These are phyloP conservation scores for Plestiodon gilberti DNA, from an alignment of 2,113 vertebrate genomes.

Conservation along the genomic window DNA sequence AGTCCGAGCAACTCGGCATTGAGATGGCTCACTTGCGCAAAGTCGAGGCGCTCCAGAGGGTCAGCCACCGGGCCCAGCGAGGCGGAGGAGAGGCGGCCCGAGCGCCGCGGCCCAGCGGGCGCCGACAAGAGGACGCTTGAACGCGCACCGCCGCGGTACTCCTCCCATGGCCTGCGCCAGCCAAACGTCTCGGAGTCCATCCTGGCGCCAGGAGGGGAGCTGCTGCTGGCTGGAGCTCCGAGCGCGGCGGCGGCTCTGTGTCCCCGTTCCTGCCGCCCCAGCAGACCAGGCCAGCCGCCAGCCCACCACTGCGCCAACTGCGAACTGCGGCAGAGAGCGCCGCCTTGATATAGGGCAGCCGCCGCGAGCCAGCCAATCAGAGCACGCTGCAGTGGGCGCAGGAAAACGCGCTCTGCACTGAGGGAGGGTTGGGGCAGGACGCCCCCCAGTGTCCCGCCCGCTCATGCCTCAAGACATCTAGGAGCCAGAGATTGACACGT, in stretches of 20 bases:
- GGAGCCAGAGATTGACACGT: neutral
- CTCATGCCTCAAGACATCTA: no score
- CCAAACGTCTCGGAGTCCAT: conserved; percentile 78
- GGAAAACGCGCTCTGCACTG: conserved; percentile 56
- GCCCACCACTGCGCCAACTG: conserved; percentile 82
- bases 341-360: conserved; percentile 69
- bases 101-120: conserved; percentile 58
- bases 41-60: conserved; percentile 66
- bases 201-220: conserved; percentile 13
- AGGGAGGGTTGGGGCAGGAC: neutral
- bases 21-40: conserved; percentile 73
- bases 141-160: conserved; percentile 66
- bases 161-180: conserved; percentile 72
- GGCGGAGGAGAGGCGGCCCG: neutral
- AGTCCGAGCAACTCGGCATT: conserved; percentile 81
- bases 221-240: neutral
- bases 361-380: conserved; percentile 70
- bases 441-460: neutral
- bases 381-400: conserved; percentile 69
- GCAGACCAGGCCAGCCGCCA: conserved; percentile 70
- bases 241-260: conserved; percentile 25
- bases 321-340: conserved; percentile 78
- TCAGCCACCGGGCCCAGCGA: conserved; percentile 43
- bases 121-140: conserved; percentile 62
- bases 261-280: conserved; percentile 71